Percentiles rank a stretch among this genome's conserved stretches.
phyloP scores from a whole-genome alignment of 2,113 vertebrate genomes.

The Notarius lentiginosus region DNA sequence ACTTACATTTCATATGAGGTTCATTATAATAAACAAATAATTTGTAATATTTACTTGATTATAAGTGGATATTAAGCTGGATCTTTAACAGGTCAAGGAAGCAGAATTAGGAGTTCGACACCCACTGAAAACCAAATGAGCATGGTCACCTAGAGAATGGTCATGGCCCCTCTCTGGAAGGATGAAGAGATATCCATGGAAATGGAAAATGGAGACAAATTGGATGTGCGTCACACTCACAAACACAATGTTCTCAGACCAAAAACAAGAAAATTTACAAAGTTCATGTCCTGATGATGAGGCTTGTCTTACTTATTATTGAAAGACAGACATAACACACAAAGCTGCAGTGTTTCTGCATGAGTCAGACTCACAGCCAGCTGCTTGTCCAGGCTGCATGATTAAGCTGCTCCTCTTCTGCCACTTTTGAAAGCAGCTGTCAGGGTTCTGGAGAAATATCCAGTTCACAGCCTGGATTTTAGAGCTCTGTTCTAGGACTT shows the following conservation, averaged over 20 bases:
- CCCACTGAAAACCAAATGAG: conserved; percentile 3
- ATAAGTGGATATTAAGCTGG: background rate
- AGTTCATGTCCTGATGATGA: conserved; percentile 3
- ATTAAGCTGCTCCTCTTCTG: conserved; percentile 39
- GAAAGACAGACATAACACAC: conserved; percentile 16
- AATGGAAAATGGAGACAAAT: background rate
- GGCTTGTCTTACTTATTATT: conserved; percentile 23
- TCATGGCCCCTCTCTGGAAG: background rate
- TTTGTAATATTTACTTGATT: background rate
- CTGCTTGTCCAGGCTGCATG: conserved; percentile 45
- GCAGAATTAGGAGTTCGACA: background rate
- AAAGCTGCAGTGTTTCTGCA: conserved; percentile 53
- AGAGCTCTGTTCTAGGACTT: conserved; percentile 51
- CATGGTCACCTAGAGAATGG: background rate
- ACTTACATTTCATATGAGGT: background rate
- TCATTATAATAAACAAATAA: background rate
- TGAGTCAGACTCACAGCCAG: conserved; percentile 49
- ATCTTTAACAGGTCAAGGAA: background rate
- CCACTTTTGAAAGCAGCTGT: conserved; percentile 50
- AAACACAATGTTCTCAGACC: background rate
- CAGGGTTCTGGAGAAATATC: conserved; percentile 44
- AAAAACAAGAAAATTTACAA: background rate
- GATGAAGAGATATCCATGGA: conserved; percentile 11
- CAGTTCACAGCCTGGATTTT: conserved; percentile 49
- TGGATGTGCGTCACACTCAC: background rate